Percentiles rank a stretch among this genome's conserved stretches.
phyloP scores from a whole-genome alignment of 2,888 invertebrate species.

The Blomia tropicalis region DNA sequence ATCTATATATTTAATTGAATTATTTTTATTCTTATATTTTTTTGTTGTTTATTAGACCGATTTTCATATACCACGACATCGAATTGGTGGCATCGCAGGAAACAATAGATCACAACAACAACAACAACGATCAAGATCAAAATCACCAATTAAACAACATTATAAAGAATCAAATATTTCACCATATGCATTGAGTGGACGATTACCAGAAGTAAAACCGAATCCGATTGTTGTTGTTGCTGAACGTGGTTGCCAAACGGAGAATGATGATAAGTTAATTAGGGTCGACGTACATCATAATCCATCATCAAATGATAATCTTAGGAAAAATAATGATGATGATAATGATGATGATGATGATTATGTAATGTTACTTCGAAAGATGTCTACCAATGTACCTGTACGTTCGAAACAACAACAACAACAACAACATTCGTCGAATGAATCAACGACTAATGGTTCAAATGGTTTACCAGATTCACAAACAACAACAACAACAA shows the following conservation, averaged over 20 bases:
- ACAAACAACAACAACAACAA: background rate
- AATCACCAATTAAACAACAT: background rate
- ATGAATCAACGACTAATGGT: background rate
- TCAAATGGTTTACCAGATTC: background rate
- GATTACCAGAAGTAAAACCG: background rate
- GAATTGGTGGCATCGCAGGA: constrained; percentile 15
- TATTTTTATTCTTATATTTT: background rate
- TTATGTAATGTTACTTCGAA: background rate
- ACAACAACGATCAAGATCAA: constrained; percentile 10
- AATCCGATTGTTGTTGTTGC: background rate
- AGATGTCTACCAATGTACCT: too few relatives aligned
- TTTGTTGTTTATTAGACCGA: constrained; percentile 25
- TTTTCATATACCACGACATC: constrained; percentile 28
- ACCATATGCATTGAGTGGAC: constrained; percentile 12
- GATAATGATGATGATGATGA: constrained; percentile 13
- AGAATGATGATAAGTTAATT: background rate
- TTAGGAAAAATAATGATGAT: background rate
- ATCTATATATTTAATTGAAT: constrained; percentile 6
- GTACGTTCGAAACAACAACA: background rate
- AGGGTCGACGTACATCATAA: background rate
- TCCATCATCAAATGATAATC: background rate
- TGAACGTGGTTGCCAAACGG: constrained; percentile 12
- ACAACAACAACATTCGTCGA: background rate
- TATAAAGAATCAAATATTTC: background rate
- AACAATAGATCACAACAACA: too few relatives aligned